phyloP scores from a whole-genome alignment of 2,113 vertebrate genomes.

The Oryzias melastigma region DNA sequence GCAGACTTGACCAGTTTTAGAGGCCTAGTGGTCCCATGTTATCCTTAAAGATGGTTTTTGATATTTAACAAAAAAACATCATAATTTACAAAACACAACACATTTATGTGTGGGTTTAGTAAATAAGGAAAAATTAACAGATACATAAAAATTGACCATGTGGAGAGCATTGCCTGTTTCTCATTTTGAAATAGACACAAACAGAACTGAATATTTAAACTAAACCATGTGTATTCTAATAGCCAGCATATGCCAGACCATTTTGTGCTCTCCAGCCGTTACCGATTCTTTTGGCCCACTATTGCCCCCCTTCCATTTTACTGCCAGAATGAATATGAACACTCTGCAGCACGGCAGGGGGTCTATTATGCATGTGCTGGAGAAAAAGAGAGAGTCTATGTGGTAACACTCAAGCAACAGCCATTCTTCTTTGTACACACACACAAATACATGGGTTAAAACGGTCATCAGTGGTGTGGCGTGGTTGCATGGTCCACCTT shows the following conservation, averaged over 20 bases:
- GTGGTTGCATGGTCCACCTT: conserved; percentile 52
- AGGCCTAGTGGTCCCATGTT: too few species aligned
- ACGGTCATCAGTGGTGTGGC: conserved; percentile 52
- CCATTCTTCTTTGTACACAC: background rate
- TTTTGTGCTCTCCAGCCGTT: conserved; percentile 38
- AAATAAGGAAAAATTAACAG: too few species aligned
- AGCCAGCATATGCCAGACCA: conserved; percentile 66
- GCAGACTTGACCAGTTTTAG: too few species aligned
- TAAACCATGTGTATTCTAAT: conserved; percentile 38
- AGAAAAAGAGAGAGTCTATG: conserved; percentile 50
- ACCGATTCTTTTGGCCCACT: conserved; percentile 31
- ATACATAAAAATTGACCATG: too few species aligned
- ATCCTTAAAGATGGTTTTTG: too few species aligned
- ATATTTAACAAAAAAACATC: too few species aligned
- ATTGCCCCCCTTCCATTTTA: conserved; percentile 20
- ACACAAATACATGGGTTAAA: conserved; percentile 49
- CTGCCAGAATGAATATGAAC: conserved; percentile 57
- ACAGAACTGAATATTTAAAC: conserved; percentile 49
- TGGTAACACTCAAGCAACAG: conserved; percentile 40
- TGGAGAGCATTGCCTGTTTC: too few species aligned
- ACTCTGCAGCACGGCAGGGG: conserved; percentile 48
- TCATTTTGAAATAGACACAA: conserved; percentile 14
- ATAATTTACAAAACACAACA: too few species aligned
- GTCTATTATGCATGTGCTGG: conserved; percentile 44
- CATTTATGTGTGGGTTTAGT: too few species aligned